Base-by-base conservation (phyloP, 2,113 vertebrate species). In the Bambusicola thoracicus region DNA sequence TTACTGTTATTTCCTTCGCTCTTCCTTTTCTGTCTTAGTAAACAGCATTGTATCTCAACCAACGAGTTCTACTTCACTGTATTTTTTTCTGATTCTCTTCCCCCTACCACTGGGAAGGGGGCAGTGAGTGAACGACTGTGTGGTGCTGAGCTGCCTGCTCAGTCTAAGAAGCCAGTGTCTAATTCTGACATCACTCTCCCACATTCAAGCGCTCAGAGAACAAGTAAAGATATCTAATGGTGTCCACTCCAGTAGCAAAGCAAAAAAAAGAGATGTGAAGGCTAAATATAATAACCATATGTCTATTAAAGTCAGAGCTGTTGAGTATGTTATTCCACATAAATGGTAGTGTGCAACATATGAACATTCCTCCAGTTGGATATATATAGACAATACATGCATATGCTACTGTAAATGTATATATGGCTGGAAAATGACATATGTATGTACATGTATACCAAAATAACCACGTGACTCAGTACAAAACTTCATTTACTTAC, bases 301-400 rank as follows among this genome's bases (percentile, higher is more conserved):
- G 27, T 3, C 27, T 8, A 3, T 16, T 58, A 36, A 43, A 84
- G 40, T 6, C 36, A 46, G 55, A 77, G 49, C 22, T 36, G 14
- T 2, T 5, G 0, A 30, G n/a, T n/a, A n/a, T 24, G 30, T 43
- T 66, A 43, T 14, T 43, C 20, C 38, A 46, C 41, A 34, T 11
- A 34, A 17, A 46, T 25, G 15, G 43, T 21, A 46, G 43, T 11
- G 30, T n/a, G 30, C 32, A 34, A 67, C 43, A 17, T 0, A 5
- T 0, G 13, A 51, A 19, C 16, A 5, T 10, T 21, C 4, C 11
- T 41, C 81, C 48, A 46, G 6, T 19, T 5, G 15, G 8, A 43
- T 4, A 34, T 5, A 36, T 63, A 25, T 25, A 24, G 22, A 25
- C 10, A 40, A 63, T 2, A 17, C 0, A 0, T 34, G 25, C 8